phyloP scores from a whole-genome alignment of 23 tunicate genomes.

The Styela clava region DNA sequence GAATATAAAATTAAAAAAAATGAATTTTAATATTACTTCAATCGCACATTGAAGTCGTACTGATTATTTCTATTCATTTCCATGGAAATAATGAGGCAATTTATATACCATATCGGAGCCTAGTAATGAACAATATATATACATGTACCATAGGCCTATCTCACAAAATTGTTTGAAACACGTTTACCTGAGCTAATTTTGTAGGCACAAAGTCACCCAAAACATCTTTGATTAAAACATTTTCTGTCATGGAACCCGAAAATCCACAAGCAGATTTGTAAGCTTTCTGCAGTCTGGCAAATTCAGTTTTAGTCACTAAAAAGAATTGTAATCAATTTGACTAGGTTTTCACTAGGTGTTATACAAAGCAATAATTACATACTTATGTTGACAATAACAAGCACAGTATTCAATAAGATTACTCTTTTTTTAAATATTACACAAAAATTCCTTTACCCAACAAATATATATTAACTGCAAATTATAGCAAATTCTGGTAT shows the following conservation, averaged over 20 bases:
- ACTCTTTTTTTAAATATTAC: not conserved
- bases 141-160: too few species aligned
- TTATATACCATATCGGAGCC: too few species aligned
- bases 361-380: too few species aligned
- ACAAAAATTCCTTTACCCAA: too few species aligned
- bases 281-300: constrained; percentile 74
- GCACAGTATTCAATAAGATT: not conserved
- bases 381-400: not conserved
- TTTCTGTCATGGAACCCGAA: constrained; percentile 58
- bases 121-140: too few species aligned
- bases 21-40: not conserved
- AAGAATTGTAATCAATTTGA: not conserved
- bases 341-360: not conserved
- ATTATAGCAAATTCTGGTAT: too few species aligned
- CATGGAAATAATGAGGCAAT: too few species aligned
- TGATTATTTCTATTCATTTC: too few species aligned
- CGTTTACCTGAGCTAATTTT: constrained; percentile 72
- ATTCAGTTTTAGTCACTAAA: constrained; percentile 60
- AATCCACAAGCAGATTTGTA: constrained; percentile 86
- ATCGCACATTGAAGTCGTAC: not conserved
- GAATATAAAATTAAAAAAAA: not conserved
- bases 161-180: not conserved
- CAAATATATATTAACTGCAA: too few species aligned
- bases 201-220: constrained; percentile 83
- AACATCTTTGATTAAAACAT: constrained; percentile 63